Evolutionary conservation across 2,113 vertebrate species (phyloP), one percentile per base, ranked within the genome.

Genomic region (Willisornis vidua): DNA sequence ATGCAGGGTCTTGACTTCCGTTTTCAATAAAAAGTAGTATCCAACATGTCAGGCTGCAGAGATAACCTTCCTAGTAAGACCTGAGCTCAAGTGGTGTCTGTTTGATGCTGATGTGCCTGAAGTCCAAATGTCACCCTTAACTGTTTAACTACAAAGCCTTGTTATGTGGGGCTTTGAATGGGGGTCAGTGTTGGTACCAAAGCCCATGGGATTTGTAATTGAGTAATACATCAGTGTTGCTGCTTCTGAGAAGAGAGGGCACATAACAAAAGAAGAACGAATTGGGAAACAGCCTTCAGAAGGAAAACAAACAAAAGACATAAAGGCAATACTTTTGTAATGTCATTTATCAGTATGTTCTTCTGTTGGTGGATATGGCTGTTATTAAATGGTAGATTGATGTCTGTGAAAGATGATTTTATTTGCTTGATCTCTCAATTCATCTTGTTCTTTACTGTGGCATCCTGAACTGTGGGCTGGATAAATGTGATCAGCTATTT

Each of bases 231-330:
- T 80, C 46, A 63, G 55, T 84, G 24, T 63, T 74, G 24, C 46
- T n/a, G 48, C 66, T 48, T 28, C n/a, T 83, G 72, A 77, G 59
- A 63, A 67, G 51, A 84, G 66, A 81, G 29, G 19, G 7, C 5
- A 5, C 33, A 73, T 80, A 54, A 51, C 0, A 41, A 82, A 87
- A 73, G 58, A 57, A 41, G 33, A 91, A 33, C 35, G 48, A 29
- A 63, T 77, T 84, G 79, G 89, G 74, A 92, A 83, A 70, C 43
- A 71, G 59, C 59, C 77, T 84, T 84, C 26, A 67, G 59, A 86
- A 93, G 10, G 43, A 54, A 84, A 87, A 76, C 41, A 85, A 86
- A 62, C 41, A 68, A 55, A 73, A 88, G 12, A 11, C 25, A 37
- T 35, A 39, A 92, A 90, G 54, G 55, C 31, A 82, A 1, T 90